These are phyloP conservation scores for Micromesistius poutassou DNA, from an alignment of 2,797 vertebrate genomes.

Conservation along the genomic window DNA sequence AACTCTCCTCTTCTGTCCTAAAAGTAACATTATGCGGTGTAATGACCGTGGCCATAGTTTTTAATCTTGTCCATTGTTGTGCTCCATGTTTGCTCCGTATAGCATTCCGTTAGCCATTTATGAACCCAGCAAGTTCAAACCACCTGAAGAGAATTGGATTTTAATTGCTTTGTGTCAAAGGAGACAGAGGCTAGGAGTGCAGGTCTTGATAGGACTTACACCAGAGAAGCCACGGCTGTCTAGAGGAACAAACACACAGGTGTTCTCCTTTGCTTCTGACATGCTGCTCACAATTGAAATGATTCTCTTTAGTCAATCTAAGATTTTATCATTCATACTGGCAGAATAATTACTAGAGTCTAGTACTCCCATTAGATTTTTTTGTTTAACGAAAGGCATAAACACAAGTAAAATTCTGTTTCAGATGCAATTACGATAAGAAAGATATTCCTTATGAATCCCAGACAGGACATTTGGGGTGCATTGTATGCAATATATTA, in stretches of 20 bases:
- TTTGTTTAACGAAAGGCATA: no score
- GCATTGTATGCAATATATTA: not conserved
- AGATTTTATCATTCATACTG: constrained; percentile 1
- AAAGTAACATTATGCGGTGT: constrained; percentile 28
- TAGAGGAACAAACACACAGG: constrained; percentile 17
- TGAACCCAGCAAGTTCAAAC: constrained; percentile 51
- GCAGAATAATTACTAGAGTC: not conserved
- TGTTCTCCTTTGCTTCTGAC: not conserved
- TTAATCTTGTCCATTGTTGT: not conserved
- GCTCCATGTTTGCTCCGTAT: constrained; percentile 26
- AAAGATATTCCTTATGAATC: not conserved
- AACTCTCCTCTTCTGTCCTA: not conserved
- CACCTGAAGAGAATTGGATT: constrained; percentile 61
- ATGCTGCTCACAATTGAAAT: not conserved
- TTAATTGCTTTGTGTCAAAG: constrained; percentile 56
- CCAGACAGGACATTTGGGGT: not conserved
- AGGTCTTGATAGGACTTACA: constrained; percentile 37
- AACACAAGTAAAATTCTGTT: not conserved
- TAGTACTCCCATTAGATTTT: not conserved
- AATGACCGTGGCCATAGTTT: constrained; percentile 46
- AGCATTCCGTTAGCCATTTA: constrained; percentile 48
- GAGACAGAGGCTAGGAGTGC: constrained; percentile 50
- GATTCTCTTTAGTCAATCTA: not conserved
- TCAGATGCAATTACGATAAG: not conserved
- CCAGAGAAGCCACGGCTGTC: constrained; percentile 24